Conservation (phyloP, 2,113 vertebrate species). For the Oophaga pumilio region DNA sequence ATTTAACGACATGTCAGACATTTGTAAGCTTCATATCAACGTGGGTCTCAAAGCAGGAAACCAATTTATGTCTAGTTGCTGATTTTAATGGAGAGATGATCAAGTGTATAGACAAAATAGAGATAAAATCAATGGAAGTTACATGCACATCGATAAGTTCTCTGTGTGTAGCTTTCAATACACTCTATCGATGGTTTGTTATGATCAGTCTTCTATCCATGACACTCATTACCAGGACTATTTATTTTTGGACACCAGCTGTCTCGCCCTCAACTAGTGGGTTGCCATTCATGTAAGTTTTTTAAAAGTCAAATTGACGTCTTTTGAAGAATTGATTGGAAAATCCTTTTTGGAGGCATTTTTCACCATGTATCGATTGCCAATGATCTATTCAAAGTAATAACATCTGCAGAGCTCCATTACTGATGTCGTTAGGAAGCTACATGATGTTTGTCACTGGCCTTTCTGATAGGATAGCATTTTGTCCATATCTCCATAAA, state of each 20-base stretch:
- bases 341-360: neutral
- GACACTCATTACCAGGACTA: neutral
- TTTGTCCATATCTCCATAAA: neutral
- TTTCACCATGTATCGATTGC: neutral
- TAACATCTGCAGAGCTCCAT: too few relatives aligned
- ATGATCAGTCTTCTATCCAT: neutral
- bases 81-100: neutral
- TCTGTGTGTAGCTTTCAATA: neutral
- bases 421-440: too few relatives aligned
- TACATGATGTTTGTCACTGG: too few relatives aligned
- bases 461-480: too few relatives aligned
- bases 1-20: too few relatives aligned
- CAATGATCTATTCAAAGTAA: neutral
- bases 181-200: neutral
- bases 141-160: neutral
- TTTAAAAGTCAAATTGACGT: too few relatives aligned
- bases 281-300: too few relatives aligned
- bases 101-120: neutral
- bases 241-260: too few relatives aligned
- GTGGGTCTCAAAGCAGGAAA: neutral
- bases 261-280: too few relatives aligned
- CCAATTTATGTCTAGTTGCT: neutral
- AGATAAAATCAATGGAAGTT: neutral
- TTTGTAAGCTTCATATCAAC: neutral
- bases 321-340: too few relatives aligned